Evolutionary conservation across 2,113 vertebrate genomes (phyloP).

Genomic region (Cebidichthys violaceus): DNA sequence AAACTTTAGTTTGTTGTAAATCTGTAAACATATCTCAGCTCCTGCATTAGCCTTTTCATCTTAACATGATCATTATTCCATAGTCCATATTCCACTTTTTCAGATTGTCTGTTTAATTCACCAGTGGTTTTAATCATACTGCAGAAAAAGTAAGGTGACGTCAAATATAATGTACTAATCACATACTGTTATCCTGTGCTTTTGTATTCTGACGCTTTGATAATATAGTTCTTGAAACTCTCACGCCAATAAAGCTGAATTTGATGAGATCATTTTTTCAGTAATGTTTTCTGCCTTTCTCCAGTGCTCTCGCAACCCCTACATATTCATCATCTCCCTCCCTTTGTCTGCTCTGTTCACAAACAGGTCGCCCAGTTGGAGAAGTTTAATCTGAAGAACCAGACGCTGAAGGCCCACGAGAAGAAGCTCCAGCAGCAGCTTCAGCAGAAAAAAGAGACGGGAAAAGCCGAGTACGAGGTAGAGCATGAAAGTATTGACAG

Average conservation of each 20-base stretch:
- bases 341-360: conserved; percentile 8
- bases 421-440: conserved; percentile 67
- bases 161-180: background rate
- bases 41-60: background rate
- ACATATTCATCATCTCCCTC: background rate
- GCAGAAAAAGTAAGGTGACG: background rate
- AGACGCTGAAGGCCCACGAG: conserved; percentile 32
- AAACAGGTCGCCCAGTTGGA: conserved; percentile 56
- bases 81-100: background rate
- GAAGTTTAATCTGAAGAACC: conserved; percentile 54
- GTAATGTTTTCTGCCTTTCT: background rate
- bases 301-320: background rate
- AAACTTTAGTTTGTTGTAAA: no score
- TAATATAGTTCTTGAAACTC: background rate
- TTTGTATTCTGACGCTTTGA: background rate
- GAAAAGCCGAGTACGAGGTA: conserved; percentile 53
- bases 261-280: background rate
- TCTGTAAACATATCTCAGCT: background rate
- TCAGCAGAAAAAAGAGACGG: conserved; percentile 51
- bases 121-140: background rate
- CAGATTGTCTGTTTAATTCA: background rate
- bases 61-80: background rate
- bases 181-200: background rate
- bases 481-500: background rate
- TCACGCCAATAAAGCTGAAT: no score